A percentile compares a stretch with the other conserved stretches of the same genome.
Evolutionary conservation across 2,113 vertebrate species (phyloP).

Genomic region (Brachypodius melanocephalos): DNA sequence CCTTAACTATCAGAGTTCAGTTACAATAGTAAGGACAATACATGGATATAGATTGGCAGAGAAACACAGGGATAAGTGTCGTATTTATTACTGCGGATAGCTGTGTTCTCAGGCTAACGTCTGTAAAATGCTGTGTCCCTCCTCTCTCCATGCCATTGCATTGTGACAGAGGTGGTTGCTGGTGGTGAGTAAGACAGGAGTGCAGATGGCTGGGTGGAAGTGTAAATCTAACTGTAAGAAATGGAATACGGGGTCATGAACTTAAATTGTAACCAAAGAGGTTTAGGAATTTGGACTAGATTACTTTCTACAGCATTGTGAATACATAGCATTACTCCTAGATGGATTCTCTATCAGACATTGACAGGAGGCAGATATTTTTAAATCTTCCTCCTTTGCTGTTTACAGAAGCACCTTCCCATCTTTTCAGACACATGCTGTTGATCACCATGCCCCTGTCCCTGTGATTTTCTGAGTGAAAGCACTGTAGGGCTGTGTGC

Average conservation of each 20-base stretch:
- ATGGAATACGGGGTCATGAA: background rate
- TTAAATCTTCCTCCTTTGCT: background rate
- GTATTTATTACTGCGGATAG: background rate
- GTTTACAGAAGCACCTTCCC: background rate
- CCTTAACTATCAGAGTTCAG: background rate
- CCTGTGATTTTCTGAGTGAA: background rate
- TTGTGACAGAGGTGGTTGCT: background rate
- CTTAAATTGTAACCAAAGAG: background rate
- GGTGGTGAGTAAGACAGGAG: background rate
- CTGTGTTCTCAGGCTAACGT: background rate
- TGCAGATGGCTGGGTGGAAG: background rate
- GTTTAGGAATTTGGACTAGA: background rate
- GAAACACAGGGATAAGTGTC: background rate
- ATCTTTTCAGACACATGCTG: background rate
- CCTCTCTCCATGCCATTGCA: background rate
- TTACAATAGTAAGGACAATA: background rate
- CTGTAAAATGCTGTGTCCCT: background rate
- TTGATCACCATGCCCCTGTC: background rate
- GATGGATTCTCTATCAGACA: background rate
- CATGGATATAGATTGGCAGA: background rate
- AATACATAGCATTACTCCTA: background rate
- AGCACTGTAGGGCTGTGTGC: background rate
- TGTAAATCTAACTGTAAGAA: background rate
- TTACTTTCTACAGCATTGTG: background rate
- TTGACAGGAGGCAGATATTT: background rate